Conservation (phyloP, 2,113 vertebrate species). For the Motacilla alba region DNA sequence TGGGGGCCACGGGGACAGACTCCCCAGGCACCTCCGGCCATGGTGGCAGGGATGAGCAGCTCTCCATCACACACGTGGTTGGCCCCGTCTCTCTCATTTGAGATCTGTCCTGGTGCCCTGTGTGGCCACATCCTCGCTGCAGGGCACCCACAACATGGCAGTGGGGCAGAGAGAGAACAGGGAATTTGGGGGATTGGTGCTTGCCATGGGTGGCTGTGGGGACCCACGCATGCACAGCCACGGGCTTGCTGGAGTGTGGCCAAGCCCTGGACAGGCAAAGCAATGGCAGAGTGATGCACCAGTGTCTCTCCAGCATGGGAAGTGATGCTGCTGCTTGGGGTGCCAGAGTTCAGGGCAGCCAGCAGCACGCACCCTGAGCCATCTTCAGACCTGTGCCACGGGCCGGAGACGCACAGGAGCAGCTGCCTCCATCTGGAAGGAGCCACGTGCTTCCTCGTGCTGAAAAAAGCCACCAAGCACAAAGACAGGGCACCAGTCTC, state of each 20-base stretch:
- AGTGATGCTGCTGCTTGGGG: background rate
- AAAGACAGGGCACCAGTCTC: background rate
- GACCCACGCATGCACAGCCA: rapidly evolving
- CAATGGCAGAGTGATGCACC: rapidly evolving
- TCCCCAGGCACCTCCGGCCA: background rate
- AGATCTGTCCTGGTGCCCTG: background rate
- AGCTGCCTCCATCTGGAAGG: background rate
- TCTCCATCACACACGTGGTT: rapidly evolving
- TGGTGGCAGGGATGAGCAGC: rapidly evolving
- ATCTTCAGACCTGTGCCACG: background rate
- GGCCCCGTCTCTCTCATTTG: background rate
- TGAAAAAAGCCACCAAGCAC: background rate
- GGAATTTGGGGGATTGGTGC: background rate
- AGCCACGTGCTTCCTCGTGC: background rate
- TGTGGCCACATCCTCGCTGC: background rate
- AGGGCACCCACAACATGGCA: rapidly evolving
- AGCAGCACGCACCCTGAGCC: background rate
- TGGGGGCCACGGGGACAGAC: background rate
- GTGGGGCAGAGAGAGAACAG: background rate
- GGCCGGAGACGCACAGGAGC: background rate
- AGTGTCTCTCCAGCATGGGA: background rate
- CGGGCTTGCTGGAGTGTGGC: rapidly evolving
- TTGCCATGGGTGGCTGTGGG: background rate
- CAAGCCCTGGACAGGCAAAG: background rate
- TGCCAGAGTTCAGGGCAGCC: background rate